Conservation (phyloP, 2,888 invertebrate genomes). For the Deladenus siricidicola region DNA sequence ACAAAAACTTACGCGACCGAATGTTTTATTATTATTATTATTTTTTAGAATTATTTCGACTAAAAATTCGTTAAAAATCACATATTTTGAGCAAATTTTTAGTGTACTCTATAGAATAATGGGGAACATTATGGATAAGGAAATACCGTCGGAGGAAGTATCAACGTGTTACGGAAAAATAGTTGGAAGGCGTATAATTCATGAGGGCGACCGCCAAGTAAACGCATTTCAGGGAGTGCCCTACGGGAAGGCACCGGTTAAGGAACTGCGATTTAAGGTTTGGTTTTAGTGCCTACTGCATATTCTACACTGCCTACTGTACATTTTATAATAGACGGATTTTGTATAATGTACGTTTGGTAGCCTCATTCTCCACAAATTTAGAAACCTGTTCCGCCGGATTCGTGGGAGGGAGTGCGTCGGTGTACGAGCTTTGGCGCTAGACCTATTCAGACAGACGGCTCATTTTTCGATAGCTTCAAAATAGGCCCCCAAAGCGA, state of each 20-base stretch:
- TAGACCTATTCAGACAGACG: not conserved
- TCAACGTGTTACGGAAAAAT: conserved; percentile 32
- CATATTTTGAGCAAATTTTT: too few species aligned
- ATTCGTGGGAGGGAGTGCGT: conserved; percentile 33
- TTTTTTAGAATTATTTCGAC: too few species aligned
- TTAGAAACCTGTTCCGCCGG: conserved; percentile 36
- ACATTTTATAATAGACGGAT: too few species aligned
- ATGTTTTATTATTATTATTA: too few species aligned
- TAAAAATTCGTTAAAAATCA: too few species aligned
- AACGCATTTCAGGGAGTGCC: conserved; percentile 37
- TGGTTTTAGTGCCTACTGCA: not conserved
- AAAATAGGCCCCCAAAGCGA: conserved; percentile 23
- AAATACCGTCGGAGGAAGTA: conserved; percentile 23
- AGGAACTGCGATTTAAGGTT: conserved; percentile 37
- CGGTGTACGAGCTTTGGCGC: not conserved
- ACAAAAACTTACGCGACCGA: too few species aligned
- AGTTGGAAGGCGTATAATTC: conserved; percentile 31
- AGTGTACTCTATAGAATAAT: too few species aligned
- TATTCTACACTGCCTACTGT: too few species aligned
- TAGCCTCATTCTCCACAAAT: too few species aligned
- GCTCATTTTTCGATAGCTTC: not conserved
- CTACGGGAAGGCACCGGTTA: conserved; percentile 40
- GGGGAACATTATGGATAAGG: too few species aligned
- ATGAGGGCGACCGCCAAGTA: conserved; percentile 30
- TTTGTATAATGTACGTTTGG: too few species aligned